phyloP scores from a whole-genome alignment of 2,888 invertebrate species.

The Hymenopus coronatus region DNA sequence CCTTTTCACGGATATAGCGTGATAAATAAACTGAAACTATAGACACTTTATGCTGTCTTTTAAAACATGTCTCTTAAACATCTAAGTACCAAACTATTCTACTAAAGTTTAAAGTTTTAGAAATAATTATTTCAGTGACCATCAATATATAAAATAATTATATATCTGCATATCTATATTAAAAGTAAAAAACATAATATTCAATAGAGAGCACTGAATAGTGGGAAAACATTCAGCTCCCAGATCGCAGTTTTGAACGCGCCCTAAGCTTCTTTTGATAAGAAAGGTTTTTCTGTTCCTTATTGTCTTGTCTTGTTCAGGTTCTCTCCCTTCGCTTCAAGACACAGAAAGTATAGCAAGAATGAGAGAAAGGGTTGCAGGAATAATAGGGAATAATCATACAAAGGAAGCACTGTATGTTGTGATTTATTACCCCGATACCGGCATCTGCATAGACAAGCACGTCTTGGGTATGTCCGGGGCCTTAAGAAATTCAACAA shows the following conservation, averaged over 20 bases:
- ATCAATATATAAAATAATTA: no score
- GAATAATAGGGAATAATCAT: constrained; percentile 12
- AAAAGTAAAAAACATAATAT: no score
- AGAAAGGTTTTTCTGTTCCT: not conserved
- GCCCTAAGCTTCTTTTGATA: constrained; percentile 9
- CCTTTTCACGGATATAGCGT: no score
- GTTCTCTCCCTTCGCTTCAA: constrained; percentile 6
- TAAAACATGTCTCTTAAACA: no score
- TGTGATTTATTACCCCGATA: constrained; percentile 10
- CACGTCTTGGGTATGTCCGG: not conserved
- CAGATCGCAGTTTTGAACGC: not conserved
- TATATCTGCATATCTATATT: no score
- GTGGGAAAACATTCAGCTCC: no score
- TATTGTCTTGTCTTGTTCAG: not conserved
- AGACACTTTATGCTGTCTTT: no score
- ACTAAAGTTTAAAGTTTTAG: no score
- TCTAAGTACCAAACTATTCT: no score
- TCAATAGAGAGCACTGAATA: no score
- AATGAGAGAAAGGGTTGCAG: not conserved
- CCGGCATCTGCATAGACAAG: not conserved
- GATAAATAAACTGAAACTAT: no score
- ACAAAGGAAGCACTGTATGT: constrained; percentile 1
- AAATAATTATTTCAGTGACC: no score
- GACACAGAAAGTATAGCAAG: constrained; percentile 10
- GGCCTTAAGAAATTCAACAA: not conserved